Conservation (phyloP, 2,888 invertebrate species). For the Drosophila paracracens region DNA sequence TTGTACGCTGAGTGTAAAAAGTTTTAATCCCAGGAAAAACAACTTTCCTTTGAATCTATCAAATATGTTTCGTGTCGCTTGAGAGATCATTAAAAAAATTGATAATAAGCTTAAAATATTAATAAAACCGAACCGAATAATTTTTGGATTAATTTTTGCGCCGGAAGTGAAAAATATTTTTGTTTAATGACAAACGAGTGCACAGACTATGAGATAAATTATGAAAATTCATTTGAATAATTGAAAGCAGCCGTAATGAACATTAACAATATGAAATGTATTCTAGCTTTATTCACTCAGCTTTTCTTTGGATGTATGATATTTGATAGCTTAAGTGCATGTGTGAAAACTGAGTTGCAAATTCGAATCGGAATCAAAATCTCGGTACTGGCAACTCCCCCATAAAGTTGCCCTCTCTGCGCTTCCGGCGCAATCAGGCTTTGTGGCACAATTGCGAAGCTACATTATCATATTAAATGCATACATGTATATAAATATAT, state of each 20-base stretch:
- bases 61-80: not conserved
- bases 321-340: not conserved
- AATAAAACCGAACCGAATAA: not conserved
- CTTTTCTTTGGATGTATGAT: not conserved
- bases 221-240: not conserved
- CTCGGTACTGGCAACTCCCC: not conserved
- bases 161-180: not conserved
- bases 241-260: not conserved
- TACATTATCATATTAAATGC: constrained; percentile 26
- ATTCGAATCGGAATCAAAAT: not conserved
- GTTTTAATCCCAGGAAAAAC: not conserved
- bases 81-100: not conserved
- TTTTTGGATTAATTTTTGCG: not conserved
- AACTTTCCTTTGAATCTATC: not conserved
- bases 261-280: not conserved
- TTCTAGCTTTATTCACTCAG: not conserved
- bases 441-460: constrained; percentile 31
- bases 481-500: constrained; percentile 12
- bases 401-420: constrained; percentile 2
- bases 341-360: not conserved
- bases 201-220: not conserved
- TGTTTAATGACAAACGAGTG: not conserved
- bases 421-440: constrained; percentile 38
- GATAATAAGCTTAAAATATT: not conserved
- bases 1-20: not conserved